Evolutionary conservation across 2,888 invertebrate species (phyloP).

Genomic region (Micoletzkya japonica): DNA sequence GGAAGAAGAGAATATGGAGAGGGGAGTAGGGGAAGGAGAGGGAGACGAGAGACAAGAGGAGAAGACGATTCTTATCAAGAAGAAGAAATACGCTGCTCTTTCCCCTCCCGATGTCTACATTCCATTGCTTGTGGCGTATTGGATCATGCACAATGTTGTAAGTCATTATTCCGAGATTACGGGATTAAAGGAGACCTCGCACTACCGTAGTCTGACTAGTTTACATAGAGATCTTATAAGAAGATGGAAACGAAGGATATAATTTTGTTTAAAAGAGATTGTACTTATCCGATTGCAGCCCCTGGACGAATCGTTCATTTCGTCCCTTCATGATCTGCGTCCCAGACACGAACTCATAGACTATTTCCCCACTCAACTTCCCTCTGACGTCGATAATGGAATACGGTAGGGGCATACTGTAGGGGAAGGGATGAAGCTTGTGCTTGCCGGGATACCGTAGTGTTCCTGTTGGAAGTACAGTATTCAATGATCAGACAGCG

Average conservation of each 20-base stretch:
- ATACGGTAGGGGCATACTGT: conserved; percentile 16
- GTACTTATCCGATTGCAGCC: conserved; percentile 27
- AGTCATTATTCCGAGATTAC: background rate
- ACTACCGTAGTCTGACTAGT: too few relatives aligned
- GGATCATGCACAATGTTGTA: conserved; percentile 4
- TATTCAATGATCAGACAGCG: too few relatives aligned
- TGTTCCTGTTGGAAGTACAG: background rate
- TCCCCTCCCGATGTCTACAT: background rate
- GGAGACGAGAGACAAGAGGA: background rate
- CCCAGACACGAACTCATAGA: conserved; percentile 51
- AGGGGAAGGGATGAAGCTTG: too few relatives aligned
- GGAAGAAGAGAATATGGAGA: background rate
- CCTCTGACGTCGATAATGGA: conserved; percentile 21
- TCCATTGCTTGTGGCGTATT: conserved; percentile 4
- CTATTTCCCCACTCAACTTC: conserved; percentile 39
- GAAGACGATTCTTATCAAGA: background rate
- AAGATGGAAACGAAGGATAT: background rate
- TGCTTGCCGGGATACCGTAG: too few relatives aligned
- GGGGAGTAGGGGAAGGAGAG: background rate
- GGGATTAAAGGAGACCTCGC: background rate
- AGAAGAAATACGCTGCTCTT: background rate
- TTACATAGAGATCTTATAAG: background rate
- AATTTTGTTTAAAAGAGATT: background rate
- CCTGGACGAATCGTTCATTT: conserved; percentile 31
- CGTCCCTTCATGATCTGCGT: conserved; percentile 42